Percentiles rank a stretch among this genome's conserved stretches.
Evolutionary conservation across 2,888 invertebrate species (phyloP).

Genomic region (Netelia fuscicornis): DNA sequence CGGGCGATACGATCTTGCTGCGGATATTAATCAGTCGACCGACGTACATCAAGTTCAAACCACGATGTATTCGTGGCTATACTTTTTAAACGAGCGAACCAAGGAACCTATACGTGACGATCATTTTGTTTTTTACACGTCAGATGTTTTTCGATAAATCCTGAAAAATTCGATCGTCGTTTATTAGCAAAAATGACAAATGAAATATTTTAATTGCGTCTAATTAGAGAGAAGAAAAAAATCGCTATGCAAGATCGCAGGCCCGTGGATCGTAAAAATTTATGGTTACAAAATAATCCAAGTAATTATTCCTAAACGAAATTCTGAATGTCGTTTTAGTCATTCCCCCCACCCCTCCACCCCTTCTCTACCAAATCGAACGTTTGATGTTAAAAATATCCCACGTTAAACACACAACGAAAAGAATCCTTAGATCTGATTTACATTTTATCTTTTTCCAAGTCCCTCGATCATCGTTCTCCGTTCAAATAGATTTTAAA

Average conservation of each 20-base stretch:
- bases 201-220: not conserved
- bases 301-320: slow-evolving; percentile 68
- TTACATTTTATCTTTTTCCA: slow-evolving; percentile 13
- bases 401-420: slow-evolving; percentile 48
- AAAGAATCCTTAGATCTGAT: slow-evolving; percentile 37
- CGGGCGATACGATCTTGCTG: slow-evolving; percentile 61
- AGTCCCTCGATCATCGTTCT: slow-evolving; percentile 47
- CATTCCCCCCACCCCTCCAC: not conserved
- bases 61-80: no score
- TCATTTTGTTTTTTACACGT: no score
- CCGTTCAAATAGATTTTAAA: slow-evolving; percentile 42
- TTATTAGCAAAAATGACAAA: not conserved
- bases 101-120: no score
- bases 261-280: slow-evolving; percentile 63
- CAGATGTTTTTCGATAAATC: no score
- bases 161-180: no score
- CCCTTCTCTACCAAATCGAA: not conserved
- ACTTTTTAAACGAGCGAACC: no score
- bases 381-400: slow-evolving; percentile 25
- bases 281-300: slow-evolving; percentile 67
- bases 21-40: slow-evolving; percentile 35
- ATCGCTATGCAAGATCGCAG: slow-evolving; percentile 57
- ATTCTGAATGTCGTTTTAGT: slow-evolving; percentile 68
- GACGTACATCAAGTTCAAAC: not conserved
- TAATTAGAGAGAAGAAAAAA: slow-evolving; percentile 7